These are phyloP conservation scores for Sinocyclocheilus anophthalmus DNA, from an alignment of 2,113 vertebrate species.

Conservation along the genomic window DNA sequence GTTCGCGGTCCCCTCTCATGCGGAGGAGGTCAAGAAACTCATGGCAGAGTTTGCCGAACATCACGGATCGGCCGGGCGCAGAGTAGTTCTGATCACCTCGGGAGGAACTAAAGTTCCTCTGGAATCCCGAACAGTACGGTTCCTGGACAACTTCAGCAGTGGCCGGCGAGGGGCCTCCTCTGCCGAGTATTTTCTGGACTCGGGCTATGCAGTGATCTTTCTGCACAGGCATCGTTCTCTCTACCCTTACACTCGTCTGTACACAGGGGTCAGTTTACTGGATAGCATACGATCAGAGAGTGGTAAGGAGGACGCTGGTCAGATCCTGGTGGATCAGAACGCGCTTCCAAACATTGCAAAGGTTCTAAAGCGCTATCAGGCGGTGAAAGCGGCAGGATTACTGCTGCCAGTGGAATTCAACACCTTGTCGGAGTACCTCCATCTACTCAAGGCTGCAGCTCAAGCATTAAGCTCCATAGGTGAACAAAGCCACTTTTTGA, in stretches of 20 bases:
- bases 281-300: constrained; percentile 73
- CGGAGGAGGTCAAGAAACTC: constrained; percentile 70
- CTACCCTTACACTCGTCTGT: constrained; percentile 85
- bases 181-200: constrained; percentile 84
- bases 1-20: constrained; percentile 74
- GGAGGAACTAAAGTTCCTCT: constrained; percentile 93
- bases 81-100: constrained; percentile 90
- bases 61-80: constrained; percentile 77
- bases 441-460: constrained; percentile 88
- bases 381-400: constrained; percentile 74
- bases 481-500: constrained; percentile 57
- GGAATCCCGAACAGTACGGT: constrained; percentile 90
- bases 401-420: constrained; percentile 89
- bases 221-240: constrained; percentile 88
- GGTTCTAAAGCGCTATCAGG: constrained; percentile 80
- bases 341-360: constrained; percentile 79
- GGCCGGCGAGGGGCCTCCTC: constrained; percentile 88
- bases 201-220: constrained; percentile 89
- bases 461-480: constrained; percentile 85
- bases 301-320: constrained; percentile 46
- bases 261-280: constrained; percentile 83
- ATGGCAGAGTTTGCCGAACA: constrained; percentile 79
- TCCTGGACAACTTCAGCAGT: constrained; percentile 96
- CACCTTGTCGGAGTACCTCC: constrained; percentile 88
- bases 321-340: constrained; percentile 77